Conservation (phyloP, 2,797 vertebrate species). For the Natrix natrix region DNA sequence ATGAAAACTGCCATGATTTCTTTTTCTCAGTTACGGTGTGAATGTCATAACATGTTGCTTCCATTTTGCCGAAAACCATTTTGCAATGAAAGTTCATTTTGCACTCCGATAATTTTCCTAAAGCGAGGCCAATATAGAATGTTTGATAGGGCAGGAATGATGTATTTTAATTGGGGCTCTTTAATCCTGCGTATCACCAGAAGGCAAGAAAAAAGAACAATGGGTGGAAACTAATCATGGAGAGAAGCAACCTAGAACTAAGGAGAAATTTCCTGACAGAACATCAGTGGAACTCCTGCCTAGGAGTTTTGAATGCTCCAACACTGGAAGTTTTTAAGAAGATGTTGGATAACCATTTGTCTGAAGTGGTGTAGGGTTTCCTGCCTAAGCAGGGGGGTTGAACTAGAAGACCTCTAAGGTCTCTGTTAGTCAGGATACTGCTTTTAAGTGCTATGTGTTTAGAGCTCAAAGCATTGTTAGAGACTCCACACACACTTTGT, state of each 20-base stretch:
- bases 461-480: too few species aligned
- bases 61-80: neutral
- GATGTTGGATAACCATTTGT: neutral
- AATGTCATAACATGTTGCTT: neutral
- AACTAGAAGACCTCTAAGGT: too few species aligned
- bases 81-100: fast-evolving
- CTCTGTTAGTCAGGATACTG: too few species aligned
- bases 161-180: constrained; percentile 10
- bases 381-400: too few species aligned
- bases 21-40: constrained; percentile 3
- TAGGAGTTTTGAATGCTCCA: neutral
- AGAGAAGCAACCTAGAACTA: neutral
- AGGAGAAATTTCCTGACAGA: neutral
- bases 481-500: too few species aligned
- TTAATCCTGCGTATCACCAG: constrained; percentile 9
- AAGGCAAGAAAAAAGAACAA: neutral
- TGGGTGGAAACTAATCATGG: neutral
- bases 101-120: neutral
- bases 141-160: neutral
- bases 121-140: neutral
- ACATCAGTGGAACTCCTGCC: neutral
- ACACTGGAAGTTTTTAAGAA: neutral
- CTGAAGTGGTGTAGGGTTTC: neutral
- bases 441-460: too few species aligned
- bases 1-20: neutral